phyloP scores from a whole-genome alignment of 2,888 invertebrate species.

The Limnephilus auricula region DNA sequence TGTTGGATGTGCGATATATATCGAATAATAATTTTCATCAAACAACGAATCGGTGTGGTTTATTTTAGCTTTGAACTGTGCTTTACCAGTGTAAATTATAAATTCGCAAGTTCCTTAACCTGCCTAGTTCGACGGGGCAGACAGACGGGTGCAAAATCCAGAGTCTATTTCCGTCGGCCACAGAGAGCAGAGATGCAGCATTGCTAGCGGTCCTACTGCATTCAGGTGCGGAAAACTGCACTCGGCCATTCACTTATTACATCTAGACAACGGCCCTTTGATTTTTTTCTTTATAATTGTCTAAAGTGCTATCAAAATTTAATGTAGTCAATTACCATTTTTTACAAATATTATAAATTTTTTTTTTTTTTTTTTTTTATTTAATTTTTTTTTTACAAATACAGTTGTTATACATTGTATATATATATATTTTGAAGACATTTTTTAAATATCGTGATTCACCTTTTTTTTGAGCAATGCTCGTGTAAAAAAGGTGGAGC shows the following conservation, averaged over 20 bases:
- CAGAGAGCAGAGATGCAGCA: slow-evolving; percentile 2
- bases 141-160: slow-evolving; percentile 16
- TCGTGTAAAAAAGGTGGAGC: too few species aligned
- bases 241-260: neutral
- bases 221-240: neutral
- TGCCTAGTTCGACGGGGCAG: slow-evolving; percentile 21
- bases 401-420: too few species aligned
- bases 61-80: neutral
- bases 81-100: neutral
- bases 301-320: neutral
- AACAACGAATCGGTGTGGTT: neutral
- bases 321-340: neutral
- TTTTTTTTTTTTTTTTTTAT: too few species aligned
- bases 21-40: neutral
- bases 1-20: too few species aligned
- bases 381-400: too few species aligned
- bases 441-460: too few species aligned
- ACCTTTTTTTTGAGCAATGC: too few species aligned
- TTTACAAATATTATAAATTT: too few species aligned
- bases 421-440: too few species aligned
- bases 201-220: slow-evolving; percentile 4
- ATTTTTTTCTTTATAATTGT: neutral
- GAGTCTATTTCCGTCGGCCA: slow-evolving; percentile 13
- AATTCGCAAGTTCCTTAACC: slow-evolving; percentile 33
- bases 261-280: neutral